phyloP scores from a whole-genome alignment of 1,140 invertebrate genomes.

The Solenopsis fugax region DNA sequence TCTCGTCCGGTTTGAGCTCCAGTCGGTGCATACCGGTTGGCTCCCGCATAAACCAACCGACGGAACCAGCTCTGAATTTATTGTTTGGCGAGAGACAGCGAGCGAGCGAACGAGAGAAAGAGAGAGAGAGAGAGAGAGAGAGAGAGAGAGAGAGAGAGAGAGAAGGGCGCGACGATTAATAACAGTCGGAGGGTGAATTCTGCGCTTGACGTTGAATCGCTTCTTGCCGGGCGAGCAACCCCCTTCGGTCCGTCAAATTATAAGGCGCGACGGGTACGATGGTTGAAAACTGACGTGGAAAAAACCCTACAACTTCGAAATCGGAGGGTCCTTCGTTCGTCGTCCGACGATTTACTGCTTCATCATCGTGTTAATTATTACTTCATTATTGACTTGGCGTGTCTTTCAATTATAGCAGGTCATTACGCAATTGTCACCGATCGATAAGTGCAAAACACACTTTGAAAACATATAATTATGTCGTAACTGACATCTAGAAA shows the following conservation, averaged over 20 bases:
- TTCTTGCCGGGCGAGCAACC: conserved; percentile 65
- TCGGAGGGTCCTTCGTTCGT: conserved; percentile 56
- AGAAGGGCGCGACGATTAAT: conserved; percentile 69
- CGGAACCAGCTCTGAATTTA: conserved; percentile 36
- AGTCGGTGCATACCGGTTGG: conserved; percentile 21
- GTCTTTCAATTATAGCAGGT: conserved; percentile 70
- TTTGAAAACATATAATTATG: background rate
- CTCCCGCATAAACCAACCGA: conserved; percentile 29
- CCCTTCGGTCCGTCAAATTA: conserved; percentile 70
- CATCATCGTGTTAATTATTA: conserved; percentile 77
- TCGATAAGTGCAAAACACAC: conserved; percentile 37
- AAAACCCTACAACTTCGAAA: conserved; percentile 75
- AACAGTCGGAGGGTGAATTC: conserved; percentile 67
- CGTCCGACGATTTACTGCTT: conserved; percentile 73
- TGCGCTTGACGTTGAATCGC: conserved; percentile 73
- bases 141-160: background rate
- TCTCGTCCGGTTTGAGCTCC: conserved; percentile 28
- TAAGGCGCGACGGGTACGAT: conserved; percentile 58
- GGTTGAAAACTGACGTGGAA: conserved; percentile 55
- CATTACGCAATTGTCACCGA: conserved; percentile 61
- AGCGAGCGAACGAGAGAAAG: too few species aligned
- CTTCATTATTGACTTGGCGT: conserved; percentile 70
- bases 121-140: conserved; percentile 1
- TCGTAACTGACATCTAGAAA: background rate
- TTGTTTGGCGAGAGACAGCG: conserved; percentile 40